Evolutionary conservation across 2,113 vertebrate genomes (phyloP).

Genomic region (Malaclemys terrapin): DNA sequence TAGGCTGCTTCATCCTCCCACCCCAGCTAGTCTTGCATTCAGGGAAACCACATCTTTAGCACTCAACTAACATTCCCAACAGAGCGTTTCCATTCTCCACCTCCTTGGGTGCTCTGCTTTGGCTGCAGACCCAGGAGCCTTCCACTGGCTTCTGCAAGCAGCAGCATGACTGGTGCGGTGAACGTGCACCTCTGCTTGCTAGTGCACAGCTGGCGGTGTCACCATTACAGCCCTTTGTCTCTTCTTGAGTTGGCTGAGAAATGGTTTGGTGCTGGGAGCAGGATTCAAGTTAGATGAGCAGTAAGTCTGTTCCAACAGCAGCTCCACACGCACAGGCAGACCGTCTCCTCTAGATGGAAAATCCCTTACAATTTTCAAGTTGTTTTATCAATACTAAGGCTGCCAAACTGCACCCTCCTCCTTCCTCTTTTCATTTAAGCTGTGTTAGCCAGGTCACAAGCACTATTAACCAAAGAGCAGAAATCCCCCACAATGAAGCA

Average conservation of each 20-base stretch:
- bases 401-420: slow-evolving; percentile 26
- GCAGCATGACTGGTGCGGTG: neutral
- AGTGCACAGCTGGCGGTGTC: neutral
- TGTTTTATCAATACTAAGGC: neutral
- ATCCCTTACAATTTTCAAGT: neutral
- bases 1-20: neutral
- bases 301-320: rapidly evolving
- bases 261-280: neutral
- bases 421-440: slow-evolving; percentile 53
- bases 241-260: neutral
- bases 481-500: slow-evolving; percentile 49
- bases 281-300: neutral
- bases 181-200: neutral
- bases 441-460: slow-evolving; percentile 35
- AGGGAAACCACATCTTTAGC: neutral
- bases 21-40: neutral
- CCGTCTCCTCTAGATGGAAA: neutral
- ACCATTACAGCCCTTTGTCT: neutral
- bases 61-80: neutral
- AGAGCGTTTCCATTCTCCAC: neutral
- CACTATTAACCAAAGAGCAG: slow-evolving; percentile 33
- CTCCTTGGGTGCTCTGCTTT: neutral
- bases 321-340: neutral
- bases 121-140: neutral
- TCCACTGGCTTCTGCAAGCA: neutral